A percentile compares a stretch with the other conserved stretches of the same genome.
These are phyloP conservation scores for Erpobdella octoculata DNA, from an alignment of 2,888 invertebrate species.

Conservation along the genomic window DNA sequence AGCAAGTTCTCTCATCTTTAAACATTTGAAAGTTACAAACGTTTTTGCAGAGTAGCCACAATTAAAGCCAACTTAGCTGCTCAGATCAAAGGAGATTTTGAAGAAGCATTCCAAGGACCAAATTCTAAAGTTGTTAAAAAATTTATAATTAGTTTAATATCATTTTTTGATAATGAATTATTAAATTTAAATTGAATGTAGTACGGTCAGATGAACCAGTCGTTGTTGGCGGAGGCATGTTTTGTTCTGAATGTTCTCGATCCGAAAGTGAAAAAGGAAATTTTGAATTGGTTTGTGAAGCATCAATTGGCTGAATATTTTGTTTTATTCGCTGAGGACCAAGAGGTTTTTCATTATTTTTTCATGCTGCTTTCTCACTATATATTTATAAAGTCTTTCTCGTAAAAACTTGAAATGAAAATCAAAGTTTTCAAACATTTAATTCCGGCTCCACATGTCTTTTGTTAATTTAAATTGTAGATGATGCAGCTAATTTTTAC, in stretches of 20 bases:
- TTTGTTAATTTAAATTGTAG: too few relatives aligned
- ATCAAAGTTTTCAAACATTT: too few relatives aligned
- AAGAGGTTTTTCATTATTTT: conserved; percentile 62
- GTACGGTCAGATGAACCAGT: conserved; percentile 51
- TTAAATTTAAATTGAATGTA: conserved; percentile 34
- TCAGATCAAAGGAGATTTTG: conserved; percentile 85
- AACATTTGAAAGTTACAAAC: too few relatives aligned
- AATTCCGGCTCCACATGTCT: too few relatives aligned
- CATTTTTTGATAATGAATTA: not conserved
- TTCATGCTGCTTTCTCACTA: not conserved
- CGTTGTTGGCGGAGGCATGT: conserved; percentile 64
- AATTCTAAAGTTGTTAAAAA: conserved; percentile 48
- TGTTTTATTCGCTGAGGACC: conserved; percentile 85
- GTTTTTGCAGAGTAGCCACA: conserved; percentile 62
- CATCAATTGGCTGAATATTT: conserved; percentile 82
- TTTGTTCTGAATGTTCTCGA: conserved; percentile 78
- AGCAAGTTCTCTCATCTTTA: too few relatives aligned
- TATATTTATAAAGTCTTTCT: too few relatives aligned
- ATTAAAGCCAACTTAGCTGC: conserved; percentile 70
- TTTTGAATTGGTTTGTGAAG: conserved; percentile 81
- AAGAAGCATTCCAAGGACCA: conserved; percentile 63
- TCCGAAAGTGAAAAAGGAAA: conserved; percentile 71
- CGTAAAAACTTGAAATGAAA: too few relatives aligned
- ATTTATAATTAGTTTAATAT: not conserved
- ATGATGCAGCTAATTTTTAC: too few relatives aligned